A percentile compares a stretch with the other conserved stretches of the same genome.
Evolutionary conservation across 2,888 invertebrate species (phyloP).

Genomic region (Drosophila testacea): DNA sequence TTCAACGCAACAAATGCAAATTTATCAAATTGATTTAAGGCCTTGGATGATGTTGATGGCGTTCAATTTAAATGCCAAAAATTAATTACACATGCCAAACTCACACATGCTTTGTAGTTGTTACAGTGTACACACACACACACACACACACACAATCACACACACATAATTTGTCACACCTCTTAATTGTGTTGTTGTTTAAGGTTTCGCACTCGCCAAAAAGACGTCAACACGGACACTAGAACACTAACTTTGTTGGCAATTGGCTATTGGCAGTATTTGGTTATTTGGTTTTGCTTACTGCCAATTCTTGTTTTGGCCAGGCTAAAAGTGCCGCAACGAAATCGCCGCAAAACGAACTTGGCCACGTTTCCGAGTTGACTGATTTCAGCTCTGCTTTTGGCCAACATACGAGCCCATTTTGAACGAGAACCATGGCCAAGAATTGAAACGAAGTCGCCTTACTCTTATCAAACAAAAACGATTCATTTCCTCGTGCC

Average conservation of each 20-base stretch:
- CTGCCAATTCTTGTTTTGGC: slow-evolving; percentile 56
- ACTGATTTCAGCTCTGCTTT: slow-evolving; percentile 79
- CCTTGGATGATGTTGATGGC: slow-evolving; percentile 57
- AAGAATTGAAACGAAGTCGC: slow-evolving; percentile 13
- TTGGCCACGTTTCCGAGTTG: slow-evolving; percentile 85
- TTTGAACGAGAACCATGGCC: slow-evolving; percentile 22
- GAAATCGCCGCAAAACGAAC: slow-evolving; percentile 78
- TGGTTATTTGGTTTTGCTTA: slow-evolving; percentile 32
- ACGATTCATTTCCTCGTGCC: slow-evolving; percentile 27
- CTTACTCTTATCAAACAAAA: slow-evolving; percentile 63
- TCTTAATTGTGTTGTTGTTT: slow-evolving; percentile 34
- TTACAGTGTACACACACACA: slow-evolving; percentile 15
- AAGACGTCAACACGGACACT: slow-evolving; percentile 30
- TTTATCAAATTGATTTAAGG: slow-evolving; percentile 74
- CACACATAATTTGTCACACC: slow-evolving; percentile 25
- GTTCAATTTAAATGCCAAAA: slow-evolving; percentile 72
- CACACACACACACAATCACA: slow-evolving; percentile 4
- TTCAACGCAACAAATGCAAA: slow-evolving; percentile 56
- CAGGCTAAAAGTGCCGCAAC: slow-evolving; percentile 65
- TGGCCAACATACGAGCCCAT: slow-evolving; percentile 59
- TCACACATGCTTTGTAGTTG: slow-evolving; percentile 23
- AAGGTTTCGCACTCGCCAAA: slow-evolving; percentile 34
- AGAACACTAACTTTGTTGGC: slow-evolving; percentile 33
- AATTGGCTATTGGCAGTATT: slow-evolving; percentile 17
- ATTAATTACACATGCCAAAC: slow-evolving; percentile 71